Evolutionary conservation across 2,797 vertebrate genomes (phyloP).

Genomic region (Tapirus indicus): DNA sequence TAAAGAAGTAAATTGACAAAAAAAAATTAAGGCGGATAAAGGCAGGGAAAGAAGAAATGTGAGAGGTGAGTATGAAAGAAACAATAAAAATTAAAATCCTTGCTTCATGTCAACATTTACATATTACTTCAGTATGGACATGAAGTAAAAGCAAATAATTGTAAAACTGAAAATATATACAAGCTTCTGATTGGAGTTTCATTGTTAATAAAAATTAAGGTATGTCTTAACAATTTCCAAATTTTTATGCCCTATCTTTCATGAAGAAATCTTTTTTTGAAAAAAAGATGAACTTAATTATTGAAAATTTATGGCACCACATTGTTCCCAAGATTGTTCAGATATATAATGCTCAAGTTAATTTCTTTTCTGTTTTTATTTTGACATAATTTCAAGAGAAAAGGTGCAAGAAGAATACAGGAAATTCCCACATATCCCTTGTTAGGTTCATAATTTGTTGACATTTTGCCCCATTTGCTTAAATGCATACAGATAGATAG

Average conservation of each 20-base stretch:
- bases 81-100: neutral
- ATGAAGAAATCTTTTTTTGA: neutral
- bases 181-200: neutral
- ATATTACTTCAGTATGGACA: neutral
- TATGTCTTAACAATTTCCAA: neutral
- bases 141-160: neutral
- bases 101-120: neutral
- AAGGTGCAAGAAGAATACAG: neutral
- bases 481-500: neutral
- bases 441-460: neutral
- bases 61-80: neutral
- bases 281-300: neutral
- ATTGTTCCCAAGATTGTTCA: neutral
- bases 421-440: neutral
- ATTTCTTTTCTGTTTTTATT: neutral
- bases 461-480: neutral
- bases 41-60: neutral
- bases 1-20: neutral
- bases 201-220: neutral
- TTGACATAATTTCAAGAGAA: neutral
- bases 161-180: neutral
- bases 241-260: neutral
- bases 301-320: neutral
- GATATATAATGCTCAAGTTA: neutral
- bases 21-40: neutral